phyloP scores from a whole-genome alignment of 2,113 vertebrate genomes.

The Himantopus leucocephalus region DNA sequence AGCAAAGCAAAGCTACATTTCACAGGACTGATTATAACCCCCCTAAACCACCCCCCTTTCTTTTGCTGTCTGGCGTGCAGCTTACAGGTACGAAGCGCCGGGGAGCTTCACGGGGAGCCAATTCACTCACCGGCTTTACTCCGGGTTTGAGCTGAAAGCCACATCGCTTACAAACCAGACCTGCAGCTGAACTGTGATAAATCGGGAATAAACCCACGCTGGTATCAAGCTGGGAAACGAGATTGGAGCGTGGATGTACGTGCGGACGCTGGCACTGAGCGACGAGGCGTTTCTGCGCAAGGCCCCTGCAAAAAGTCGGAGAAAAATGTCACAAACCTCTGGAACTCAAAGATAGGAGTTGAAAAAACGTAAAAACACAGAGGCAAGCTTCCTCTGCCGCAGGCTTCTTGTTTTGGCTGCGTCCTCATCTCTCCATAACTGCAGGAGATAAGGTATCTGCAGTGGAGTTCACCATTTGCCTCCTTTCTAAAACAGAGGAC shows the following conservation, averaged over 20 bases:
- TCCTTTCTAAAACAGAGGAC: neutral
- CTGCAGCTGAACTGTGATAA: neutral
- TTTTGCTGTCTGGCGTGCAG: neutral
- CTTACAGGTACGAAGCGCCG: neutral
- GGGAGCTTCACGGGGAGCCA: neutral
- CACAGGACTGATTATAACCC: neutral
- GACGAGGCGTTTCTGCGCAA: neutral
- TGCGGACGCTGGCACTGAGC: neutral
- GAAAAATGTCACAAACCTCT: neutral
- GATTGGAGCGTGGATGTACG: rapidly evolving
- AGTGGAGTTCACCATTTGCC: neutral
- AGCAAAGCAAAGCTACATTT: neutral
- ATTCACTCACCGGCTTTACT: neutral
- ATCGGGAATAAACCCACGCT: neutral
- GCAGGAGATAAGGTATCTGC: neutral
- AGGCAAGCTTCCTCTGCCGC: neutral
- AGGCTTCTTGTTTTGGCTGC: neutral
- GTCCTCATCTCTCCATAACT: neutral
- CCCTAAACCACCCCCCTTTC: neutral
- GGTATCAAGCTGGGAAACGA: neutral
- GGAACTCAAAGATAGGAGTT: neutral
- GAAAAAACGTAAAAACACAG: neutral
- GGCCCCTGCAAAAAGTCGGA: neutral
- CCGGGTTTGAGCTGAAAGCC: neutral
- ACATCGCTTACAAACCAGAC: neutral